Conservation (phyloP, 1,140 invertebrate genomes). For the Conus ventricosus region DNA sequence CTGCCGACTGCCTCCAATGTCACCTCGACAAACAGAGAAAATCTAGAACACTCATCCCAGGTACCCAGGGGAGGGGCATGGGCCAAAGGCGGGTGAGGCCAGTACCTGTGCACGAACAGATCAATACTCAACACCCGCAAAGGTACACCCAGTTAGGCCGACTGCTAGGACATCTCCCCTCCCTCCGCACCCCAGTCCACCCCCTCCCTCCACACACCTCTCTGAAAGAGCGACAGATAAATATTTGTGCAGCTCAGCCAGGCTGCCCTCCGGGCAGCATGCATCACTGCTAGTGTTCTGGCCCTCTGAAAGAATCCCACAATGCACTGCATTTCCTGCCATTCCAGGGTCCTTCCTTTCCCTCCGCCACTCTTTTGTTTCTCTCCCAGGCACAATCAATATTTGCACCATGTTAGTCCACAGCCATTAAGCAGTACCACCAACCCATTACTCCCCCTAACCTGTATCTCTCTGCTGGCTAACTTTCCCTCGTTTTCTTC, state of each 20-base stretch:
- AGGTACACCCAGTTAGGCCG: not conserved
- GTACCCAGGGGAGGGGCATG: not conserved
- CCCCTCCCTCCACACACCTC: not conserved
- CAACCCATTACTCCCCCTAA: too few species aligned
- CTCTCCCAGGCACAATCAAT: not conserved
- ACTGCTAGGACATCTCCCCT: not conserved
- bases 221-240: not conserved
- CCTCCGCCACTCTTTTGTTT: not conserved
- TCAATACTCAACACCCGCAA: not conserved
- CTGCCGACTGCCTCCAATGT: too few species aligned
- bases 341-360: not conserved
- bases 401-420: not conserved
- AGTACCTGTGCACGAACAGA: not conserved
- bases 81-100: not conserved
- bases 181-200: not conserved
- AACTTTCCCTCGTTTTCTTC: too few species aligned
- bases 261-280: not conserved
- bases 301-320: not conserved
- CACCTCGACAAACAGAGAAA: too few species aligned
- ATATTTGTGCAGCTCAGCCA: constrained; percentile 12
- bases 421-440: too few species aligned
- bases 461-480: too few species aligned
- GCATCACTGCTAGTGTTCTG: not conserved
- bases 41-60: too few species aligned
- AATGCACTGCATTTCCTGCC: not conserved